These are phyloP conservation scores for Tiliacea aurago DNA, from an alignment of 2,888 invertebrate species.

Conservation along the genomic window DNA sequence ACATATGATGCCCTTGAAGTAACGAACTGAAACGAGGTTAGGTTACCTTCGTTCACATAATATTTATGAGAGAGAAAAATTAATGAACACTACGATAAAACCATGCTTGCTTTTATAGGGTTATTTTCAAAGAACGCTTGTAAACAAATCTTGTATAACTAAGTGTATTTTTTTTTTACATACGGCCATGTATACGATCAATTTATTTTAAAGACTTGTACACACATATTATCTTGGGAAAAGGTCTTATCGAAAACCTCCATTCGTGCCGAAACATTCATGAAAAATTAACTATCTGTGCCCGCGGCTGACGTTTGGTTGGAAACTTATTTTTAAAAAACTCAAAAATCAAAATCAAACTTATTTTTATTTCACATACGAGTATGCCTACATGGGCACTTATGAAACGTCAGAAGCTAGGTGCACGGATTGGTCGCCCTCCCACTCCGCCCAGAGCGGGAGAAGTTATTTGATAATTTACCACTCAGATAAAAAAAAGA, in stretches of 20 bases:
- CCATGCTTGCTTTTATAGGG: background rate
- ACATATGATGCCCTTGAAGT: conserved; percentile 17
- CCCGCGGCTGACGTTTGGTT: background rate
- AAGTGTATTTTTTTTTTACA: conserved; percentile 7
- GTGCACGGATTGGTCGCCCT: no score
- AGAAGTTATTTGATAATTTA: no score
- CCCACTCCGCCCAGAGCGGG: no score
- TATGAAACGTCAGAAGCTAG: no score
- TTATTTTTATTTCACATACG: no score
- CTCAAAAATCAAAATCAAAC: no score
- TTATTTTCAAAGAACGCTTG: background rate
- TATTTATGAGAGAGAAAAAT: conserved; percentile 47
- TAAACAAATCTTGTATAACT: conserved; percentile 11
- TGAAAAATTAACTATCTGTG: conserved; percentile 5
- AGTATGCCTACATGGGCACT: no score
- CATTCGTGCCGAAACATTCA: conserved; percentile 31
- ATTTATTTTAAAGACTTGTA: conserved; percentile 47
- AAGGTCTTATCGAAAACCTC: conserved; percentile 27
- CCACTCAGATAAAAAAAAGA: no score
- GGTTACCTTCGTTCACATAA: conserved; percentile 21
- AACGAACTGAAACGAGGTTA: conserved; percentile 6
- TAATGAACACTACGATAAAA: conserved; percentile 41
- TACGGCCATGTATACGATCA: conserved; percentile 11
- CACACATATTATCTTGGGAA: conserved; percentile 46
- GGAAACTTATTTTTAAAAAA: background rate